Base-by-base conservation (phyloP, 2,888 invertebrate genomes). In the Cerastis rubricosa region DNA sequence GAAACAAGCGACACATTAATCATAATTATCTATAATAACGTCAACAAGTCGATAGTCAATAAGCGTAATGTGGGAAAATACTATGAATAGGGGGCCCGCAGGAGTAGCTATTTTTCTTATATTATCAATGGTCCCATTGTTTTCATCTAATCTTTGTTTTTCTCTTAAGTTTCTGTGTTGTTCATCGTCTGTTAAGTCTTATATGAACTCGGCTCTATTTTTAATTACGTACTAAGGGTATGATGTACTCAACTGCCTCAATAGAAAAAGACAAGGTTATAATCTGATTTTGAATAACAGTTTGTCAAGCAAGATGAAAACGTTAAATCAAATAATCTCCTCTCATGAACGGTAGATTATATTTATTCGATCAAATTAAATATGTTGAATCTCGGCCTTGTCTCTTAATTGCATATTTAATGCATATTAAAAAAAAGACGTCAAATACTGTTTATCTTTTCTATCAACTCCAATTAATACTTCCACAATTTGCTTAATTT, bases 21-120 rank as follows among this genome's bases (percentile, higher is more conserved):
- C 71, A 76, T 74, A 86, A 84, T 86, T 84, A 78, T 73, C 35
- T 69, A 19, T 74, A 85, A 75, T 72, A 78, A 69, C 75, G 68
- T 78, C 75, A 76, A 84, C 78, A 70, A 64, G 67, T 63, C 70
- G 64, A 83, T 76, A 80, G 49, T 65, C 65, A 68, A 67, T 86
- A 67, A 63, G 63, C n/a, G 72, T 76, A 77, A 71, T 81, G 85
- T 85, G 87, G 78, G 87, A 86, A 86, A 76, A 76, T 66, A 70
- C 68, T 66, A 68, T 69, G 74, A 74, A 86, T 76, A 73, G 71
- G 40, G 61, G 73, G 59, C 51, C 83, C 19, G 17, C 54, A 77
- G 35, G 47, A 77, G 68, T 43, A 29, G 17, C 9, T 43, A 45
- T 40, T 57, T 73, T 66, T 71, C 49, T 45, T 35, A 59, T 19